Conservation (phyloP, 2,113 vertebrate genomes). For the Hippocampus mohnikei region DNA sequence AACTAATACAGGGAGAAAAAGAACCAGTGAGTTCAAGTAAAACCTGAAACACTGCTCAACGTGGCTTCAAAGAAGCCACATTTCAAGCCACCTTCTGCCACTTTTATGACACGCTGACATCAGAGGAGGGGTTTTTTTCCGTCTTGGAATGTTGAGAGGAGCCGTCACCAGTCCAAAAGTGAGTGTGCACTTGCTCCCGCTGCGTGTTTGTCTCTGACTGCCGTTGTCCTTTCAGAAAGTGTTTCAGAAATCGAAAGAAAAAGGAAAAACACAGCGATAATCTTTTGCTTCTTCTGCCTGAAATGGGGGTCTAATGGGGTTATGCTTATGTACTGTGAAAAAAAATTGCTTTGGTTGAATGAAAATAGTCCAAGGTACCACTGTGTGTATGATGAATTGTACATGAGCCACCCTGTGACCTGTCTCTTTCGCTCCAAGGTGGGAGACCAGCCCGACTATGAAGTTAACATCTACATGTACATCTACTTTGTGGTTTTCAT, state of each 20-base stretch:
- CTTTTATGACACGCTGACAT: too few species aligned
- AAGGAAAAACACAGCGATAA: neutral
- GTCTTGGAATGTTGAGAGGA: too few species aligned
- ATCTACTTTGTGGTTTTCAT: slow-evolving; percentile 99
- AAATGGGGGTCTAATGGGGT: neutral
- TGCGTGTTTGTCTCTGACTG: too few species aligned
- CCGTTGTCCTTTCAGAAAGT: neutral
- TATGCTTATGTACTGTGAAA: too few species aligned
- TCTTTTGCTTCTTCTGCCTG: neutral
- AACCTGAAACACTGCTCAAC: too few species aligned
- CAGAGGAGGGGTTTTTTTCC: too few species aligned
- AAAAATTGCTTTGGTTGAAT: neutral
- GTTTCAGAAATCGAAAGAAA: neutral
- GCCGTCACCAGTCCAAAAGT: too few species aligned
- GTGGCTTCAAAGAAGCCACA: too few species aligned
- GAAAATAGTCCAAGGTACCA: neutral
- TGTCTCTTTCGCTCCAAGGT: slow-evolving; percentile 58
- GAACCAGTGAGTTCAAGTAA: too few species aligned
- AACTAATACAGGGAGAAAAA: too few species aligned
- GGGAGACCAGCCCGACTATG: slow-evolving; percentile 87
- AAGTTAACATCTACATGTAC: slow-evolving; percentile 99
- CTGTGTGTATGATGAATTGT: slow-evolving; percentile 10
- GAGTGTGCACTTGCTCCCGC: too few species aligned
- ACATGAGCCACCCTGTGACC: neutral
- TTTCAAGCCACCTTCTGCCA: too few species aligned